phyloP scores from a whole-genome alignment of 2,888 invertebrate species.

The Polydrusus pterygomalis region DNA sequence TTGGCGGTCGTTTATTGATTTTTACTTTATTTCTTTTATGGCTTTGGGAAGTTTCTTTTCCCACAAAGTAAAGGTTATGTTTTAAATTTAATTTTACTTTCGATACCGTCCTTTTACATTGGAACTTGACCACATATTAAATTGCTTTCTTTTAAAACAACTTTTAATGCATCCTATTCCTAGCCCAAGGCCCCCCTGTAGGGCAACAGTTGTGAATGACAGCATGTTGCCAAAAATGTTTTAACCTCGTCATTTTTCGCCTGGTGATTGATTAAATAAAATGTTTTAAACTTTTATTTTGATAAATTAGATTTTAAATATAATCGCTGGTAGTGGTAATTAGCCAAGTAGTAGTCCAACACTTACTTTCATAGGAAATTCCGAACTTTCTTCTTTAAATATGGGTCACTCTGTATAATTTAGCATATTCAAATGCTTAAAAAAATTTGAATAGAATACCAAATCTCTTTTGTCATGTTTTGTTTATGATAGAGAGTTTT shows the following conservation, averaged over 20 bases:
- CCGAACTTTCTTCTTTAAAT: slow-evolving; percentile 52
- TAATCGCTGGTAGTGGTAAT: slow-evolving; percentile 32
- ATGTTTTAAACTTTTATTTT: slow-evolving; percentile 27
- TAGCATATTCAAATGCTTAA: slow-evolving; percentile 51
- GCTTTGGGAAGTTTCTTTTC: no score
- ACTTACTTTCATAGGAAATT: slow-evolving; percentile 50
- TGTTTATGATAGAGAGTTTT: slow-evolving; percentile 33
- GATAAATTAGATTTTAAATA: slow-evolving; percentile 41
- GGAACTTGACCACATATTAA: not conserved
- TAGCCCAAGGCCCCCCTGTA: slow-evolving; percentile 4
- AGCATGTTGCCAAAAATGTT: slow-evolving; percentile 24
- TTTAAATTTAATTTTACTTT: slow-evolving; percentile 1
- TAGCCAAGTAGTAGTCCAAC: slow-evolving; percentile 30
- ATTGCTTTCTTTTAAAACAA: not conserved
- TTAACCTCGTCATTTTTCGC: slow-evolving; percentile 20
- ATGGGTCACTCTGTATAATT: slow-evolving; percentile 49
- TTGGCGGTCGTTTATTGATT: no score
- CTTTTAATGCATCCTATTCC: not conserved
- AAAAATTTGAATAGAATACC: slow-evolving; percentile 51
- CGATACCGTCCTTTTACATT: not conserved
- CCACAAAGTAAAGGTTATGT: not conserved
- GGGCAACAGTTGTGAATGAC: slow-evolving; percentile 3
- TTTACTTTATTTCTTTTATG: no score
- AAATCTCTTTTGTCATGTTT: slow-evolving; percentile 48
- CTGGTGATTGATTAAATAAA: slow-evolving; percentile 37